A percentile compares a stretch with the other conserved stretches of the same genome.
Conservation (phyloP, 1,140 invertebrate genomes). For the Phortica variegata region DNA sequence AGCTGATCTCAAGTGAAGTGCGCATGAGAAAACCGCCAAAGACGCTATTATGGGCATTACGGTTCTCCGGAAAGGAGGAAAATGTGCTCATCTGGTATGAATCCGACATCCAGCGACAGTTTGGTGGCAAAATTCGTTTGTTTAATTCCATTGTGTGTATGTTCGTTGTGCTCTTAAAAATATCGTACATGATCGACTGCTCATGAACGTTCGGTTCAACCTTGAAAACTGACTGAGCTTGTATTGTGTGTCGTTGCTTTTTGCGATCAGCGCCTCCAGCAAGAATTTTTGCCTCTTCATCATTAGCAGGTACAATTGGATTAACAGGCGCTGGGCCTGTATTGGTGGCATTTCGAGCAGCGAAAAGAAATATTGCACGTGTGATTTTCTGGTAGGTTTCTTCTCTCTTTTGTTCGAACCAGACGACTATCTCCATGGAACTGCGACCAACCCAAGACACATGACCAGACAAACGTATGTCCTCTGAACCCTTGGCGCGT, state of each 20-base stretch:
- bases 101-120: slow-evolving; percentile 68
- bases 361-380: slow-evolving; percentile 72
- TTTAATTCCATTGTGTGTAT: slow-evolving; percentile 58
- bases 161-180: slow-evolving; percentile 66
- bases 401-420: slow-evolving; percentile 66
- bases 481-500: slow-evolving; percentile 60
- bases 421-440: slow-evolving; percentile 72
- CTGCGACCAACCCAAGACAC: slow-evolving; percentile 74
- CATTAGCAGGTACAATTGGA: slow-evolving; percentile 62
- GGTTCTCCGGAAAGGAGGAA: slow-evolving; percentile 42
- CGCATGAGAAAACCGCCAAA: slow-evolving; percentile 86
- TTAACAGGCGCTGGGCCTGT: slow-evolving; percentile 67
- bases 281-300: slow-evolving; percentile 64
- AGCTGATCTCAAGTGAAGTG: slow-evolving; percentile 73
- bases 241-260: slow-evolving; percentile 53
- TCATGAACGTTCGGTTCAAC: slow-evolving; percentile 67
- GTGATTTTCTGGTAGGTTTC: slow-evolving; percentile 64
- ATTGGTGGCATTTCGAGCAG: slow-evolving; percentile 70
- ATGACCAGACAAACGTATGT: slow-evolving; percentile 72
- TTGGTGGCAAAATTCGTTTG: slow-evolving; percentile 59
- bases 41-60: slow-evolving; percentile 79
- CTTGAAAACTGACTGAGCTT: slow-evolving; percentile 63
- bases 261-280: slow-evolving; percentile 62
- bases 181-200: slow-evolving; percentile 67
- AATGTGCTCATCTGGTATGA: slow-evolving; percentile 32